Evolutionary conservation across 2,113 vertebrate species (phyloP), one percentile per base, ranked within the genome.

Genomic region (Chlamydotis undulata): DNA sequence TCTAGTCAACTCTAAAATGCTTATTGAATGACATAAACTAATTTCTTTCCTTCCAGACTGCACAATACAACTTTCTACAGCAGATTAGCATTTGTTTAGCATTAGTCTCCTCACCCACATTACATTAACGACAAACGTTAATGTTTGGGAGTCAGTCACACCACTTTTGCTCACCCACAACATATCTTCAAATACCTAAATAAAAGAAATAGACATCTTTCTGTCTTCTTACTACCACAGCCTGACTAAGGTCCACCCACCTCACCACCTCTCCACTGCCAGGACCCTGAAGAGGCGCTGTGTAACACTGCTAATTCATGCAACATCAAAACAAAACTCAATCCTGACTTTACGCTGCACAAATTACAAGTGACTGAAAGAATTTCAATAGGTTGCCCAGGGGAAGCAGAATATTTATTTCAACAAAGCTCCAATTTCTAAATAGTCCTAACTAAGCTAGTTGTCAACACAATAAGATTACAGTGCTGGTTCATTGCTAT

Each of bases 381-480:
- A 67, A 96, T 85, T 90, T 95, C 93, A 91, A 2, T 41, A n/a
- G 35, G 55, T 61, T 84, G 81, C 89, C 87, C 89, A 68, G 50
- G 76, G 95, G 78, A 97, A 96, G 45, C 35, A 79, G 90, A 91
- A 70, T 94, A 89, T 95, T 96, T 97, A 96, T 95, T 95, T 95
- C 87, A 80, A 47, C 63, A 87, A 63, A n/a, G 56, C 75, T 94
- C 73, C 75, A 65, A 59, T 92, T 95, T 94, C 78, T 89, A 71
- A 94, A 81, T 22, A 69, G 35, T 60, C 81, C 79, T 64, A 56
- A 65, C 64, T 83, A 94, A 95, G 57, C 71, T 79, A 59, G 68
- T 45, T 95, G 89, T 95, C 89, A 95, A 23, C 83, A 90, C 68
- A 64, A 75, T 56, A 60, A 92, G 47, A 92, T 61, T 45, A 56